phyloP scores from a whole-genome alignment of 37 sponge, comb jelly and placozoan genomes.

The Oopsacas minuta region DNA sequence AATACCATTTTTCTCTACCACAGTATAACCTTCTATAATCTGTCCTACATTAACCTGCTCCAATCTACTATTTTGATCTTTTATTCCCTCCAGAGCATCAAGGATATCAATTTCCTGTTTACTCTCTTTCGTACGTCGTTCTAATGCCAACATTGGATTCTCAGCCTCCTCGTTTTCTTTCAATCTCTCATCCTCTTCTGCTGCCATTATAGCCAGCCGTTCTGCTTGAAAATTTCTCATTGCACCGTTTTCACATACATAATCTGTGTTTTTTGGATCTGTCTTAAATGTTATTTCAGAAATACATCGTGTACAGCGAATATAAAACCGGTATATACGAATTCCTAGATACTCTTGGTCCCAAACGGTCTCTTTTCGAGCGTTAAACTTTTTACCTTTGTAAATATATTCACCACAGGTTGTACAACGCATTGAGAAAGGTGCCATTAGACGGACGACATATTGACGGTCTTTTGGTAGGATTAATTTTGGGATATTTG shows the following conservation, averaged over 20 bases:
- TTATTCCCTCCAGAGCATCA: slow-evolving; percentile 89
- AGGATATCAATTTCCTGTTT: slow-evolving; percentile 91
- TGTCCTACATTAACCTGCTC: slow-evolving; percentile 24
- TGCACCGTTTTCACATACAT: slow-evolving; percentile 87
- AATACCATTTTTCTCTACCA: background rate
- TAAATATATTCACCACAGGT: slow-evolving; percentile 96
- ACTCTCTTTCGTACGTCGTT: slow-evolving; percentile 85
- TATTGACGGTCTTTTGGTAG: slow-evolving; percentile 59
- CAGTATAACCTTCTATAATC: background rate
- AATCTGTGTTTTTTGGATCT: slow-evolving; percentile 91
- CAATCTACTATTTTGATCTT: slow-evolving; percentile 83
- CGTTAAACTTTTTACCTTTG: slow-evolving; percentile 94
- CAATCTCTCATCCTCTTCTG: slow-evolving; percentile 46
- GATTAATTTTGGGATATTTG: slow-evolving; percentile 64
- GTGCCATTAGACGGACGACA: slow-evolving; percentile 88
- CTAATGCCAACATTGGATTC: slow-evolving; percentile 91
- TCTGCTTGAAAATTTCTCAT: slow-evolving; percentile 82
- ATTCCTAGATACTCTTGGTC: slow-evolving; percentile 81
- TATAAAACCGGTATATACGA: slow-evolving; percentile 81
- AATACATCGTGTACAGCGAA: slow-evolving; percentile 82
- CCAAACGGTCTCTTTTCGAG: slow-evolving; percentile 69
- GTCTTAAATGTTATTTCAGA: slow-evolving; percentile 95
- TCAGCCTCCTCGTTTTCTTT: slow-evolving; percentile 86
- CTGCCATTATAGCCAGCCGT: slow-evolving; percentile 58
- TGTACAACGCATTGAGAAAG: slow-evolving; percentile 91